phyloP scores from a whole-genome alignment of 2,888 invertebrate species.

The Aphidius colemani region DNA sequence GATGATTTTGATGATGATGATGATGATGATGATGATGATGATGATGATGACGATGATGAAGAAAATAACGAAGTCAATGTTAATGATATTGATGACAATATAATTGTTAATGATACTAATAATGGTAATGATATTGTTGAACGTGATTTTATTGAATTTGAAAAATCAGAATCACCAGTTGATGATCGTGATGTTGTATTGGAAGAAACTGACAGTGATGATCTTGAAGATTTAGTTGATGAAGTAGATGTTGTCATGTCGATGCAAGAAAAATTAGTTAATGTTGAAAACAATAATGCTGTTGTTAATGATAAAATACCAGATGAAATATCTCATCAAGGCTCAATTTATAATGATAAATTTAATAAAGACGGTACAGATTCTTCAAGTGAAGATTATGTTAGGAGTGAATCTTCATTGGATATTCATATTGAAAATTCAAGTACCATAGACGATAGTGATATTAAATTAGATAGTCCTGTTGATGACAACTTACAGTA shows the following conservation, averaged over 20 bases:
- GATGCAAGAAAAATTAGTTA: too few species aligned
- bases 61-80: not conserved
- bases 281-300: too few species aligned
- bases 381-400: too few species aligned
- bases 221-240: not conserved
- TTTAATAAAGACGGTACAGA: too few species aligned
- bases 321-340: too few species aligned
- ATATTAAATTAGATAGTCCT: not conserved
- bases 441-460: too few species aligned
- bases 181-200: not conserved
- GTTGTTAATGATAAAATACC: too few species aligned
- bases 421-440: too few species aligned
- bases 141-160: not conserved
- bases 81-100: not conserved
- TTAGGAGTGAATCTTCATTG: too few species aligned
- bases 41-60: not conserved
- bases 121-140: not conserved
- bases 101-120: not conserved
- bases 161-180: not conserved
- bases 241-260: too few species aligned
- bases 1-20: not conserved
- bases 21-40: not conserved
- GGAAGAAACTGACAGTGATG: not conserved
- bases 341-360: too few species aligned
- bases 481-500: not conserved